A percentile compares a stretch with the other conserved stretches of the same genome.
phyloP scores from a whole-genome alignment of 2,113 vertebrate species.

The Prolemur simus region DNA sequence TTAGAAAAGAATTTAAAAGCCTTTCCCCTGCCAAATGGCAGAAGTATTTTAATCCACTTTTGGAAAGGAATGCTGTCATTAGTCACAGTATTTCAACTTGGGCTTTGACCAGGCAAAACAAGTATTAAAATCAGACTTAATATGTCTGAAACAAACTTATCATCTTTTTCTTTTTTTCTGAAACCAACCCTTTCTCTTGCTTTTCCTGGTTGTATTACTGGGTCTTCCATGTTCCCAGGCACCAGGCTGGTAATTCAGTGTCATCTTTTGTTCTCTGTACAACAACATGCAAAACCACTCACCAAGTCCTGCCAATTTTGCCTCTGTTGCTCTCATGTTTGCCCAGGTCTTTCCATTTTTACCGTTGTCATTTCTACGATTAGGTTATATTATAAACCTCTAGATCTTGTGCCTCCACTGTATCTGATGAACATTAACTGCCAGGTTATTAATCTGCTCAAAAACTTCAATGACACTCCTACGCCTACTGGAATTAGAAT shows the following conservation, averaged over 20 bases:
- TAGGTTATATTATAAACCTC: not conserved
- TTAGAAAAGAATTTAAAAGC: constrained; percentile 45
- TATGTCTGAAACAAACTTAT: constrained; percentile 52
- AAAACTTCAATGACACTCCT: not conserved
- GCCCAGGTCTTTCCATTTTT: not conserved
- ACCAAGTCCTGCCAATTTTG: not conserved
- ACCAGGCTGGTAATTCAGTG: not conserved
- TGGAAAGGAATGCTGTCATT: constrained; percentile 62
- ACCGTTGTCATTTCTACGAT: not conserved
- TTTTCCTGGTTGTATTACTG: not conserved
- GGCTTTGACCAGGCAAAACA: constrained; percentile 65
- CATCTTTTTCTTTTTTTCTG: not conserved
- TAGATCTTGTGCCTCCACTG: not conserved
- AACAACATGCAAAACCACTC: not conserved
- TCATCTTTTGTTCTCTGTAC: not conserved
- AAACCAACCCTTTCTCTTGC: not conserved
- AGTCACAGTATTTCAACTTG: constrained; percentile 61
- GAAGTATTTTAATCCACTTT: constrained; percentile 62
- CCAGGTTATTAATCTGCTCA: not conserved
- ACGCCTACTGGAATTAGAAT: not conserved
- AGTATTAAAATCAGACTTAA: constrained; percentile 55
- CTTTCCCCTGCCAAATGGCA: constrained; percentile 48
- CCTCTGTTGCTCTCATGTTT: not conserved
- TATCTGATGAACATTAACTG: not conserved
- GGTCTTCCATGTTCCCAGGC: not conserved